Evolutionary conservation across 2,888 invertebrate genomes (phyloP), one percentile per base, ranked within the genome.

Genomic region (Crossocerus cetratus): DNA sequence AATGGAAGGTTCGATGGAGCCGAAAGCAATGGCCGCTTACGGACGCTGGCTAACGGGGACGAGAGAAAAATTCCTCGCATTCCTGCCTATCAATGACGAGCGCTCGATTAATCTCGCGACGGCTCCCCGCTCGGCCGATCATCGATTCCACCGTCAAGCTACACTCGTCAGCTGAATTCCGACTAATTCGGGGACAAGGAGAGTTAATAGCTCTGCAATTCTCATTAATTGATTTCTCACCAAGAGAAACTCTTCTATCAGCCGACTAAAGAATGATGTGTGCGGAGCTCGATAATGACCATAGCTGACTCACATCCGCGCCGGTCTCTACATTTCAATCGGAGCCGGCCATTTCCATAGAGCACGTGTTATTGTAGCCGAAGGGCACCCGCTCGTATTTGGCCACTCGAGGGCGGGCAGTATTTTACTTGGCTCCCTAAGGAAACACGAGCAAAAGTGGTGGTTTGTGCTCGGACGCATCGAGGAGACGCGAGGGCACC

Each of bases 1-100:
- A 58, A 62, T 65, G 59, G 57, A 80, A 61, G 71, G 69, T 71
- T 69, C 69, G 65, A 66, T 53, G 69, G 54, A 68, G 64, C 55
- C 65, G 65, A 68, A 65, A 76, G 69, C 69, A 76, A 73, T 74
- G 65, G 54, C 43, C 8, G 32, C 32, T 4, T 11, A 11, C 32
- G 8, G 11, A 32, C 32, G 32, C 32, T 8, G 11, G 32, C 32
- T 32, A 32, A 32, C 32, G 32, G 32, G 32, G 5, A 5, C 32
- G 1, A 32, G 32, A 44, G n/a, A 45, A 55, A 68, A 71, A 74
- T 78, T 66, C 62, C 69, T 43, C 8, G 5, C 43, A 32, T 64
- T 70, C 23, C 42, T 23, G 3, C 32, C 11, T 44, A n/a, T 42
- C 23, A 59, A 42, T 56, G 20, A 57, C 18, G 22, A 43, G 18